Evolutionary conservation across 2,113 vertebrate genomes (phyloP), one percentile per base, ranked within the genome.

Genomic region (Nipponia nippon): DNA sequence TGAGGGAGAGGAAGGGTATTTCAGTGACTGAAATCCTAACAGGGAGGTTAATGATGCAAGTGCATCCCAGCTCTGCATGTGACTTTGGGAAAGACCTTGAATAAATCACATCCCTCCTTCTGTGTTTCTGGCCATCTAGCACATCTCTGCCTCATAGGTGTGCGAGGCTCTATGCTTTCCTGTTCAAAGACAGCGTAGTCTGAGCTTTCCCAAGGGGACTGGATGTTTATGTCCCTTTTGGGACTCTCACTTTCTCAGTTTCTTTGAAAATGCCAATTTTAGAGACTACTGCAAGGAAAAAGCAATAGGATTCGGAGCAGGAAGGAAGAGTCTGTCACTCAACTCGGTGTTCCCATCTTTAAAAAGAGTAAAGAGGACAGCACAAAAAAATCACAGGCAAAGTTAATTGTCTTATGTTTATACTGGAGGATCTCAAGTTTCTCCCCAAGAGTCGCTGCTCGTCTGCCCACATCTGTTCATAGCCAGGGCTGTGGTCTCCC

Each of bases 211-310:
- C 50, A 42, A 63, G 62, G 13, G 78, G 5, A 38, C 32, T 83
- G 59, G 50, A 30, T 87, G 46, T 73, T 92, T 82, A 62, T 58
- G 47, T 66, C 49, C 27, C 70, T 90, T 83, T 62, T 66, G 87
- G 38, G 78, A 66, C 62, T 70, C 62, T 85, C 38, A 50, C 42
- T 97, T 86, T 78, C 42, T 81, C 36, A 83, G 82, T 71, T 75
- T 93, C 93, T 90, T 96, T 94, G 89, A 95, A 97, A 95, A 94
- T 34, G 42, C 26, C 71, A 55, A 1, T 87, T 88, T 80, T 59
- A 58, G 87, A 77, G 58, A 73, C 58, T 42, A 20, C 63, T 73
- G 62, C 40, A 62, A 56, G 46, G 53, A 82, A 82, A 56, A 4
- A 75, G 40, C 53, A 36, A 16, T 0, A 29, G 22, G 71, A 87